phyloP scores from a whole-genome alignment of 2,888 invertebrate genomes.

The Andrena haemorrhoa region DNA sequence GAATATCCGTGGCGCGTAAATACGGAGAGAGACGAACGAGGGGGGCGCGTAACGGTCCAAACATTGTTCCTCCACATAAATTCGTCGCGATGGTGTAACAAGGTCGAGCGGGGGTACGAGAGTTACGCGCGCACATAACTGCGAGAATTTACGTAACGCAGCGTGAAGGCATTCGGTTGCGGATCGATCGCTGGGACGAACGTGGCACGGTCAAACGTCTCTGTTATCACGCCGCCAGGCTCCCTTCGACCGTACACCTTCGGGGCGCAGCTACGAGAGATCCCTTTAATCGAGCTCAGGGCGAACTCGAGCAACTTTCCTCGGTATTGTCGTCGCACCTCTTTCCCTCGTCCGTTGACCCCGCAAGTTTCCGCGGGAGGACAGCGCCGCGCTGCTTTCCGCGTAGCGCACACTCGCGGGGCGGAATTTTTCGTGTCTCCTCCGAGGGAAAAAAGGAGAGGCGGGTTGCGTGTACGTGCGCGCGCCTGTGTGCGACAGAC shows the following conservation, averaged over 20 bases:
- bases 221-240: slow-evolving; percentile 57
- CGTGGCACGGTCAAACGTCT: slow-evolving; percentile 59
- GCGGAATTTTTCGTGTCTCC: neutral
- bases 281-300: slow-evolving; percentile 60
- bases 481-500: neutral
- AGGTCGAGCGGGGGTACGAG: slow-evolving; percentile 1
- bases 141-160: slow-evolving; percentile 35
- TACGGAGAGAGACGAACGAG: neutral
- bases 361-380: neutral
- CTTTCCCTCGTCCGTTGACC: neutral
- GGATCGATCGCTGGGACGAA: slow-evolving; percentile 47
- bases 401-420: neutral
- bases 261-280: neutral
- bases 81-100: neutral
- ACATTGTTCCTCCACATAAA: neutral
- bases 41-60: neutral
- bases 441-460: neutral
- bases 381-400: neutral
- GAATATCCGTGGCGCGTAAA: neutral
- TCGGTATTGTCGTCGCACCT: slow-evolving; percentile 46
- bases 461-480: no score
- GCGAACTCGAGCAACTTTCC: slow-evolving; percentile 56
- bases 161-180: slow-evolving; percentile 50
- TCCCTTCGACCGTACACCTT: slow-evolving; percentile 25
- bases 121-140: slow-evolving; percentile 9